Evolutionary conservation across 2,113 vertebrate genomes (phyloP).

Genomic region (Cyprinodon brontotheroides): DNA sequence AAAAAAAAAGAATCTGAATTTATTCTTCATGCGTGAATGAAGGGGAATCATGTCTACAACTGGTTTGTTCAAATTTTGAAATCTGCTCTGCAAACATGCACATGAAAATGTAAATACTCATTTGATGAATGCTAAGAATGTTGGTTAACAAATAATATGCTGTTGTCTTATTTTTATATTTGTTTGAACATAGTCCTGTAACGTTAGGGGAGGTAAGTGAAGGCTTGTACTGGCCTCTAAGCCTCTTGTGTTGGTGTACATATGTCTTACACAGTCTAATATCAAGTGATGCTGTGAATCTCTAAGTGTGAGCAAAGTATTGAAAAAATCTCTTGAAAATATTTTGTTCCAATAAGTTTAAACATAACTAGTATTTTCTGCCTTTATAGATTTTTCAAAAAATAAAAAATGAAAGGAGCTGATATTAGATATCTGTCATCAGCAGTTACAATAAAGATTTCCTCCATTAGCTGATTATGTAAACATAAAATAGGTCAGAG

Average conservation of each 20-base stretch:
- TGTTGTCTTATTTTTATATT: neutral
- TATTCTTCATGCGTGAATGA: neutral
- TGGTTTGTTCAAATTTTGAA: conserved; percentile 5
- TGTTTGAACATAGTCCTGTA: conserved; percentile 9
- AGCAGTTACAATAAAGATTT: neutral
- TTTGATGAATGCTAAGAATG: conserved; percentile 1
- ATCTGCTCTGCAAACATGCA: conserved; percentile 32
- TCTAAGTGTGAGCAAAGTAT: neutral
- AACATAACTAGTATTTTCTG: neutral
- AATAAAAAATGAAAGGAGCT: neutral
- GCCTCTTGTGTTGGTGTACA: neutral
- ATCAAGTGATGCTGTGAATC: neutral
- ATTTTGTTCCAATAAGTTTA: neutral
- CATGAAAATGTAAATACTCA: conserved; percentile 8
- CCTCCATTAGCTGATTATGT: neutral
- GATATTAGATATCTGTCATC: neutral
- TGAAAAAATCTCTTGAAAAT: neutral
- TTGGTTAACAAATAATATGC: neutral
- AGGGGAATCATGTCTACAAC: neutral
- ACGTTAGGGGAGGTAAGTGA: neutral
- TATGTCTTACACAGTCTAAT: neutral
- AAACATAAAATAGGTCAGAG: neutral
- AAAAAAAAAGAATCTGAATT: neutral
- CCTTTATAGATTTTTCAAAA: too few relatives aligned
- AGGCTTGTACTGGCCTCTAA: too few relatives aligned